Conservation (phyloP, 1,140 invertebrate genomes). For the Anadara kagoshimensis region DNA sequence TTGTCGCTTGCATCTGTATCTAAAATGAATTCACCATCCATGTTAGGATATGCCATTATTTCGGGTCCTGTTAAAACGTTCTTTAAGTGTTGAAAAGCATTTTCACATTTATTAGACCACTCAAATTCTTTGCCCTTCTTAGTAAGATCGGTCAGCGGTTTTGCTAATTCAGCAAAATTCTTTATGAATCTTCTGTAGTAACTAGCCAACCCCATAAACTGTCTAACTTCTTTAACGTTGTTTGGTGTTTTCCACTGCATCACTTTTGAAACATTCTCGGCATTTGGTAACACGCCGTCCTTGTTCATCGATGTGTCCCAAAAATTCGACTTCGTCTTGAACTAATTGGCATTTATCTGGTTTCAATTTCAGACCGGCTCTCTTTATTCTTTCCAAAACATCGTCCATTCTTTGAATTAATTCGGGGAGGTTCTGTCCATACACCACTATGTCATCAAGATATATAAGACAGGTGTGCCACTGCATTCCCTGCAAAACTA, state of each 20-base stretch:
- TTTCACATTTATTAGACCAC: constrained; percentile 37
- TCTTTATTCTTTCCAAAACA: constrained; percentile 18
- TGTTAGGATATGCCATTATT: constrained; percentile 35
- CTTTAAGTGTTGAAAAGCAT: constrained; percentile 48
- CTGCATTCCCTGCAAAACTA: too few relatives aligned
- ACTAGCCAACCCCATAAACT: constrained; percentile 33
- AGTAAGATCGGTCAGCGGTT: constrained; percentile 26
- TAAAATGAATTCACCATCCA: constrained; percentile 43
- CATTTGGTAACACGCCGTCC: constrained; percentile 6
- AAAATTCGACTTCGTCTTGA: constrained; percentile 5
- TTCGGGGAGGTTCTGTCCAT: too few relatives aligned
- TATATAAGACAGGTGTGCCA: too few relatives aligned
- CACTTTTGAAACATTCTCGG: constrained; percentile 20
- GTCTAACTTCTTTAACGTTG: constrained; percentile 28
- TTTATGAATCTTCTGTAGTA: constrained; percentile 33
- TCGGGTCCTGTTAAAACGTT: constrained; percentile 28
- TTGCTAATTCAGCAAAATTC: constrained; percentile 13
- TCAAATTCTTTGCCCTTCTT: constrained; percentile 17
- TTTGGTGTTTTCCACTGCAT: constrained; percentile 16
- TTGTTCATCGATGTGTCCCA: constrained; percentile 1
- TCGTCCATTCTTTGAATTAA: constrained; percentile 2
- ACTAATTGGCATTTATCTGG: constrained; percentile 25
- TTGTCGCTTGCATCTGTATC: constrained; percentile 52
- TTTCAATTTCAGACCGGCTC: constrained; percentile 25
- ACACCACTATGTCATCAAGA: too few relatives aligned